Evolutionary conservation across 2,888 invertebrate species (phyloP), one percentile per base, ranked within the genome.

Genomic region (Nomada fabriciana): DNA sequence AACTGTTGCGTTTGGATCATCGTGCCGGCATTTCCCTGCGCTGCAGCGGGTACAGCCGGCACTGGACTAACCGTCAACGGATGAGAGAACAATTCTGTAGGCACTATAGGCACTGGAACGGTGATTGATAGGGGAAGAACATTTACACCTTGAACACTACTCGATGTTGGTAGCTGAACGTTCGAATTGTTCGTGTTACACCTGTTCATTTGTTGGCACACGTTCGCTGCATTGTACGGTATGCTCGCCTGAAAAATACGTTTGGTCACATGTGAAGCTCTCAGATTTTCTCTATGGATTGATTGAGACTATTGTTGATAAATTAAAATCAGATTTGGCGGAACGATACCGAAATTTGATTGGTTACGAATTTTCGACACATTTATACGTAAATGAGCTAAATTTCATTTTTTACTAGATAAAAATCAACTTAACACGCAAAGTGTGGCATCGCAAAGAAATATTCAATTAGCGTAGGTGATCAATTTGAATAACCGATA

Each of bases 61-160:
- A 89, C 84, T 5, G 90, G 72, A 53, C 89, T 90, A 2, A 89
- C 85, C 20, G 91, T 84, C 18, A 91, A 79, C 0, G 91, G 85
- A 60, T 93, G 92, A 0, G 91, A 84, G 79, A 93, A 94, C 52
- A 91, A 76, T 81, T 93, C 93, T 9, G 91, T 88, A 20, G 93
- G 86, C 29, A 92, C 91, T 52, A 92, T 88, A 13, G 93, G 91
- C 29, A 92, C 89, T n/a, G 93, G 91, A 4, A 92, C 86, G 13
- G 91, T 90, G 60, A 91, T 90, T 20, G 92, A 91, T 23, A 91
- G 86, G 3, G 92, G 89, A 76, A 93, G 86, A 7, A 91, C 89
- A 73, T 88, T 91, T 2, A 93, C 90, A 53, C 91, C 90, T 78
- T 91, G 89, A 18, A 92, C 68, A 29, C 76, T 84, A 9, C 70